Conservation (phyloP, 2,113 vertebrate species). For the Otolemur garnettii region DNA sequence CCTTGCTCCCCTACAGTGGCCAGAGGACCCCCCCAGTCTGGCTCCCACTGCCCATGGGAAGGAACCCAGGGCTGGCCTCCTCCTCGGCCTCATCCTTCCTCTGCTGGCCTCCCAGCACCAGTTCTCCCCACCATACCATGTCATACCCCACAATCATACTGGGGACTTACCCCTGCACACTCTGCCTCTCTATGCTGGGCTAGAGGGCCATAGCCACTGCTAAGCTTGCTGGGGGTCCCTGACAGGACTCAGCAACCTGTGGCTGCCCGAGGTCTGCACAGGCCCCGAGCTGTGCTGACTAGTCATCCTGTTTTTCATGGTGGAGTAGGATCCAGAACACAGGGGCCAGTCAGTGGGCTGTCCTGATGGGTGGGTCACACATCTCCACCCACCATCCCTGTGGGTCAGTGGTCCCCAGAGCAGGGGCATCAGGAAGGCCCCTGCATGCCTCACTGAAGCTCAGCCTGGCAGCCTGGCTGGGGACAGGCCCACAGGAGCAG, state of each 20-base stretch:
- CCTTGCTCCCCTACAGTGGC: background rate
- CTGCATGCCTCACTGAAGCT: background rate
- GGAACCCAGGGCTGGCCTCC: background rate
- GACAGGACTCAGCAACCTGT: background rate
- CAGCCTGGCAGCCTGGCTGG: background rate
- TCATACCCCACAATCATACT: background rate
- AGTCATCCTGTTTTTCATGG: background rate
- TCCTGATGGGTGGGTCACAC: background rate
- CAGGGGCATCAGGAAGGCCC: background rate
- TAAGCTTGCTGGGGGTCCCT: background rate
- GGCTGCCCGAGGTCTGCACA: background rate
- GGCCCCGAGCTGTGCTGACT: background rate
- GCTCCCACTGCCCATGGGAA: background rate
- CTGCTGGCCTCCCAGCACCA: background rate
- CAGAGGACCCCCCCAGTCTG: background rate
- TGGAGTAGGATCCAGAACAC: background rate
- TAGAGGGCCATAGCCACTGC: background rate
- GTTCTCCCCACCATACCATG: background rate
- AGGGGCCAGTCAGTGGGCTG: fast-evolving
- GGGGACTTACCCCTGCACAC: background rate
- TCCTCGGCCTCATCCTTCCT: background rate
- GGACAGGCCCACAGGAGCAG: background rate
- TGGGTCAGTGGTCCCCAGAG: background rate
- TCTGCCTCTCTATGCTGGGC: background rate
- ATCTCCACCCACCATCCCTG: background rate